Evolutionary conservation across 2,113 vertebrate species (phyloP), one percentile per base, ranked within the genome.

Genomic region (Falcunculus frontatus): DNA sequence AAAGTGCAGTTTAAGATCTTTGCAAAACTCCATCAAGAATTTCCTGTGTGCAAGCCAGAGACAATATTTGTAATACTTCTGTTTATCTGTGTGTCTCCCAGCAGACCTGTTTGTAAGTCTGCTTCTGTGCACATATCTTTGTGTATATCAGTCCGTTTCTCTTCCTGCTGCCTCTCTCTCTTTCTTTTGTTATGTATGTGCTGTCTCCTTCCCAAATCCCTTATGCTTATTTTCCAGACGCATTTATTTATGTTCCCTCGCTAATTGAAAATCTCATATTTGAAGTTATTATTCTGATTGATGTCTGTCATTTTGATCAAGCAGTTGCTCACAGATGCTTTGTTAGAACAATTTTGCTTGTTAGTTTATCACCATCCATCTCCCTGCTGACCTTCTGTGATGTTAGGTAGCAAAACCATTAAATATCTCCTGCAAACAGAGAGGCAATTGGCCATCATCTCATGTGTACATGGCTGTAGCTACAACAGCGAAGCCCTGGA

Each of bases 201-300:
- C 94, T 97, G 95, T 97, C 97, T 97, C 83, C 89, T 92, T 96
- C 90, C 95, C 92, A 97, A 98, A 97, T 96, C 95, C 96, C 96
- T 97, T 98, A 97, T 97, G 98, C 97, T 97, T 95, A 97, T 98
- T 98, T 98, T 97, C 96, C 91, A 98, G 97, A 97, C 95, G 47
- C 95, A 53, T 97, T 98, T 98, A 98, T 98, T 98, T 98, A 98
- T 98, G 98, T 98, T 98, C 97, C 84, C 96, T 97, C 30, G 37
- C 97, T 98, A 98, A 98, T 98, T 98, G 98, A 98, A 98, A 98
- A 97, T 96, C 97, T 98, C 97, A 97, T 98, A 98, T 98, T 98
- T 98, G 97, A 97, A 97, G 97, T 98, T 98, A 97, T 98, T 98
- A 98, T 98, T 98, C 97, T 98, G 98, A 98, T 98, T 98, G 98